Conservation (phyloP, 2,797 vertebrate genomes). For the Silurus lanzhouensis region DNA sequence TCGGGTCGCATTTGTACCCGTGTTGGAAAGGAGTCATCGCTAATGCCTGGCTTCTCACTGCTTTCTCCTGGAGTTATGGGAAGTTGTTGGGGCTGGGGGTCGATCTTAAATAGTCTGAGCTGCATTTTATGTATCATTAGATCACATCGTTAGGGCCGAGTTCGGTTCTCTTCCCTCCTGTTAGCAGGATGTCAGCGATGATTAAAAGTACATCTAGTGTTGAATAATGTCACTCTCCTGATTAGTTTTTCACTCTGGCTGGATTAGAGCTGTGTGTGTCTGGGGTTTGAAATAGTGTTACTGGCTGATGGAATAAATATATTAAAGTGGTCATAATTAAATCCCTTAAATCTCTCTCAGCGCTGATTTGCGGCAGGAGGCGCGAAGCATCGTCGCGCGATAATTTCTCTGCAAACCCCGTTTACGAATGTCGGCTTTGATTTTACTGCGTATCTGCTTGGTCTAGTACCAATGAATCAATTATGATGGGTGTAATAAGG, state of each 20-base stretch:
- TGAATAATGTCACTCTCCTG: slow-evolving; percentile 10
- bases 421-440: not conserved
- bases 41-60: slow-evolving; percentile 11
- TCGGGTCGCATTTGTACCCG: not conserved
- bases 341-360: not conserved
- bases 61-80: not conserved
- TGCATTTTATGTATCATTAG: slow-evolving; percentile 25
- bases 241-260: slow-evolving; percentile 19
- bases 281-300: not conserved
- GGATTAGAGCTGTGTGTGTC: not conserved
- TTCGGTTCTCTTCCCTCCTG: not conserved
- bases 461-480: not conserved
- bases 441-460: not conserved
- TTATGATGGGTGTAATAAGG: not conserved
- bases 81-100: not conserved
- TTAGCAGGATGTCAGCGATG: slow-evolving; percentile 1
- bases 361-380: not conserved
- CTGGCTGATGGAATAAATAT: not conserved
- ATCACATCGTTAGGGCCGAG: not conserved
- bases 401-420: not conserved
- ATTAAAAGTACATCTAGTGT: slow-evolving; percentile 3
- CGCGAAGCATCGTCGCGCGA: not conserved
- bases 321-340: slow-evolving; percentile 15
- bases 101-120: slow-evolving; percentile 4
- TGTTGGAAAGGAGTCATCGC: not conserved